phyloP scores from a whole-genome alignment of 1,140 invertebrate species.

The Drosophila littoralis region DNA sequence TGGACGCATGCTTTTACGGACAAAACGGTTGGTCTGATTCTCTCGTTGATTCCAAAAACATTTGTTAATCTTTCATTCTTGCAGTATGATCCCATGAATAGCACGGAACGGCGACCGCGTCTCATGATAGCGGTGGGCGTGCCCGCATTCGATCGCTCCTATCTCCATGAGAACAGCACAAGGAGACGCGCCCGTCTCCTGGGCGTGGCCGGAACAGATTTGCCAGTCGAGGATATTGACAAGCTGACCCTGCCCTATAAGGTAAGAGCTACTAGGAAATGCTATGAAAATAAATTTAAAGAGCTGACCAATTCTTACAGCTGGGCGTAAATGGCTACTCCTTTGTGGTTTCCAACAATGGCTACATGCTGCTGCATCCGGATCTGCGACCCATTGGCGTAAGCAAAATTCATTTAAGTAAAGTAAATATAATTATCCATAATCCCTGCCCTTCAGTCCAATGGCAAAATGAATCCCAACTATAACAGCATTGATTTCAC shows the following conservation, averaged over 20 bases:
- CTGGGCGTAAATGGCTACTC: conserved; percentile 98
- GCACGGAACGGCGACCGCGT: conserved; percentile 85
- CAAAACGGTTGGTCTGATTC: conserved; percentile 87
- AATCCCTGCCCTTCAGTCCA: conserved; percentile 51
- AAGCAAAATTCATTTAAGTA: conserved; percentile 64
- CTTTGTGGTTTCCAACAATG: conserved; percentile 98
- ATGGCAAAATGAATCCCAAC: conserved; percentile 93
- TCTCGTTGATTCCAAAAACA: background rate
- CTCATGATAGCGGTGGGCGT: conserved; percentile 93
- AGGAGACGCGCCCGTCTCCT: conserved; percentile 90
- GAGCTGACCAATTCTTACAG: conserved; percentile 84
- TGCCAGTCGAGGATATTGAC: conserved; percentile 95
- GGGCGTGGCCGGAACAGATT: conserved; percentile 96
- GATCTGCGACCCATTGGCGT: conserved; percentile 89
- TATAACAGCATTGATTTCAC: conserved; percentile 98
- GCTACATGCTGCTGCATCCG: conserved; percentile 94
- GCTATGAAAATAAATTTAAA: too few relatives aligned
- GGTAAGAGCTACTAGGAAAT: conserved; percentile 67
- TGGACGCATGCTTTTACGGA: conserved; percentile 96
- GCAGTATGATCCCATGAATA: conserved; percentile 84
- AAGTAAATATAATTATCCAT: background rate
- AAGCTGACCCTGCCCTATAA: conserved; percentile 93
- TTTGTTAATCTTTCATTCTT: background rate
- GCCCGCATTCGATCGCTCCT: conserved; percentile 92
- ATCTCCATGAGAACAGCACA: conserved; percentile 86